Base-by-base conservation (phyloP, 2,888 invertebrate genomes). In the Drosophila incognita region DNA sequence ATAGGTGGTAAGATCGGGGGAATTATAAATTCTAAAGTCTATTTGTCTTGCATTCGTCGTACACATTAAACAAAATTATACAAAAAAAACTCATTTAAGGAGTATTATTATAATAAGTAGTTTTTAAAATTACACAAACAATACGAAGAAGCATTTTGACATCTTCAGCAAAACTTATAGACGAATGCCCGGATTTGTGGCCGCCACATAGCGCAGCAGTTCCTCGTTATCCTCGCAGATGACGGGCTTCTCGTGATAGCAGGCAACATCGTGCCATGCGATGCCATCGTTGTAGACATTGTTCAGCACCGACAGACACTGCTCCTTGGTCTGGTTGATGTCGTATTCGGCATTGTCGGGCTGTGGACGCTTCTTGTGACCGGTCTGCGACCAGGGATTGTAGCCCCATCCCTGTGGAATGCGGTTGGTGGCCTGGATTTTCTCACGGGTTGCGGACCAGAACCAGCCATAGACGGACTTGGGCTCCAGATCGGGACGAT, bases 231-330 rank as follows among this genome's bases (percentile, higher is more conserved):
- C 98, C 92, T 98, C 98, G 93, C 98, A 98, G 83, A 98, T 95
- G 92, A 98, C 95, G 2, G 98, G 98, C 92, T 98, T 98, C 93
- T 98, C 97, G 93, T 98, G 98, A 93, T 98, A 97, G 93, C 98
- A 98, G 79, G 97, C 97, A 62, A 98, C 97, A 93, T 98, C 98
- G 94, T 98, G 98, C 98, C 98, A 98, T 81, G 97, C 97, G 92
- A 98, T 97, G 79, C 98, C 98, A 92, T 98, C 98, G 91, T 96
- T 97, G 95, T 98, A 98, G 10, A 98, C 98, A 93, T 98, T 98
- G 94, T 98, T 98, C 77, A 98, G 94, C 76, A 98, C 95, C 66
- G 97, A 96, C 90, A 98, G 93, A 90, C 98, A 98, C 42, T 98
- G 97, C 93, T 98, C 98, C 76, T 95, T 95, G 74, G 97, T 98